Evolutionary conservation across 2,797 vertebrate species (phyloP), one percentile per base, ranked within the genome.

Genomic region (Champsocephalus gunnari): DNA sequence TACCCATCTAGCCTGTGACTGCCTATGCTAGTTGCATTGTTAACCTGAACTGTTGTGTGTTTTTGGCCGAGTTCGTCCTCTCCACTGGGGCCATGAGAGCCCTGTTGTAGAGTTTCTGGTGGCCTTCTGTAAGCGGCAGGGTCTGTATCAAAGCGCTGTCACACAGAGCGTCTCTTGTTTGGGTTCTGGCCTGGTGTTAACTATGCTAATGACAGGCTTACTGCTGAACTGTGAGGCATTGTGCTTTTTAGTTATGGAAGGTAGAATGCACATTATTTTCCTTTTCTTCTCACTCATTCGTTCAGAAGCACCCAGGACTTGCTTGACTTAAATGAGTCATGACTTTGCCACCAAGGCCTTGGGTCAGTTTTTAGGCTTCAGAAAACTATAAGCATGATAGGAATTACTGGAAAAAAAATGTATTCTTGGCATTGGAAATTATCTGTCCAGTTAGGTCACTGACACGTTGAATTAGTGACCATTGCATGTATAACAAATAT

Each of bases 111-210:
- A 70, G 78, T 85, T 87, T 78, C 90, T 92, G 89, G 86, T 86
- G 83, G 89, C 89, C 89, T 87, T 92, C 88, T 90, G 89, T 89
- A 73, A 83, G 83, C 87, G 43, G 79, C 82, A 61, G 85, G 81
- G 80, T 90, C 84, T 21, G 88, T 91, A 91, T 93, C 90, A 92
- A 91, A 88, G 91, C 80, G 50, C 60, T 24, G 76, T 88, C 87
- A 83, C 88, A 94, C 90, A 94, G 86, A 89, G 90, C 59, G 45
- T 2, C 92, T 90, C 89, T 93, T 94, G 91, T 93, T 87, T 83
- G 77, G 73, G 73, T 59, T 65, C 84, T 89, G 91, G 85, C 86
- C 82, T 80, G 73, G 73, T 83, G 90, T 92, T 91, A 90, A 88
- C 91, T 91, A 88, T 92, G 88, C 89, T 92, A 92, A 93, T 92